A percentile compares a stretch with the other conserved stretches of the same genome.
Evolutionary conservation across 1,140 invertebrate species (phyloP).

Genomic region (Philaenus spumarius): DNA sequence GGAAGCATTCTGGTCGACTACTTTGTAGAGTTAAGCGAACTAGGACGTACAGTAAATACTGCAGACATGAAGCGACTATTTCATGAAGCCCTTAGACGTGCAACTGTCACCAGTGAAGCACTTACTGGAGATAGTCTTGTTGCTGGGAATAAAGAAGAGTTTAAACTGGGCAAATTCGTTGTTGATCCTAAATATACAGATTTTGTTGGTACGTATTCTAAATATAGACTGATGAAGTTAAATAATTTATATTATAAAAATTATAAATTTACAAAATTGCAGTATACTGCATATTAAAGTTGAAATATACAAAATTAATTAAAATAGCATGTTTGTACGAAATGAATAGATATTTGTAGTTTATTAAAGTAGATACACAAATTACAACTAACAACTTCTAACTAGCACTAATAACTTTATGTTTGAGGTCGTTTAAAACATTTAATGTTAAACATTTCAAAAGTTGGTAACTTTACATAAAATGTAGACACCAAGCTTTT

Average conservation of each 20-base stretch:
- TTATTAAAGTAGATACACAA: too few species aligned
- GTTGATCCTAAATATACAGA: slow-evolving; percentile 83
- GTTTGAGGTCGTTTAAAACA: too few species aligned
- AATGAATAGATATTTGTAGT: too few species aligned
- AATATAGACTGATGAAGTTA: slow-evolving; percentile 6
- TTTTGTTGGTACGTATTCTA: slow-evolving; percentile 62
- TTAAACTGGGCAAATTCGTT: slow-evolving; percentile 68
- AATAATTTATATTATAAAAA: slow-evolving; percentile 2
- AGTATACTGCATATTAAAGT: too few species aligned
- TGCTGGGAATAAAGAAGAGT: slow-evolving; percentile 40
- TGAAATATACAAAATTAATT: too few species aligned
- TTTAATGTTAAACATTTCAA: too few species aligned
- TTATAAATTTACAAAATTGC: too few species aligned
- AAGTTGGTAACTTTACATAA: too few species aligned
- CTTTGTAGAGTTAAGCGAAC: slow-evolving; percentile 70
- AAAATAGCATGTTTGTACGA: too few species aligned
- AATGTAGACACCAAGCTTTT: too few species aligned
- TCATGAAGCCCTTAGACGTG: slow-evolving; percentile 62
- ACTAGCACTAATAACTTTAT: too few species aligned
- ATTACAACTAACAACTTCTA: too few species aligned
- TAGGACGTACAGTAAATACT: slow-evolving; percentile 70
- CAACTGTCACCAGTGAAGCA: slow-evolving; percentile 35
- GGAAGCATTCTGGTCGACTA: slow-evolving; percentile 86
- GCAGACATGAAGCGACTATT: slow-evolving; percentile 72
- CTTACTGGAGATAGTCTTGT: slow-evolving; percentile 22